Conservation (phyloP, 2,888 invertebrate species). For the Eurois occulta region DNA sequence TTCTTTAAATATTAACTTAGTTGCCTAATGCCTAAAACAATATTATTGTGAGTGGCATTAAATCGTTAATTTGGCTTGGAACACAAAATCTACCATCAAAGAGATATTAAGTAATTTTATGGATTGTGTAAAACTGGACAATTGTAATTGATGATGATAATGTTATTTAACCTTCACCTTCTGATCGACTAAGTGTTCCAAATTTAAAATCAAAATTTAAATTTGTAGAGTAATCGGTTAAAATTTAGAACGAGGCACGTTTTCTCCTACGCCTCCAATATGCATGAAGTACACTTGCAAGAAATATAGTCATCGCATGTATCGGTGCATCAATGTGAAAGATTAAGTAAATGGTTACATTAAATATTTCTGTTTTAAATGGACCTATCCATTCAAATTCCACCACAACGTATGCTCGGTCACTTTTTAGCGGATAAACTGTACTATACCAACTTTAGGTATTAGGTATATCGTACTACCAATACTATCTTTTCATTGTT, state of each 20-base stretch:
- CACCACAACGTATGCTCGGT: not conserved
- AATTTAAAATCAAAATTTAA: not conserved
- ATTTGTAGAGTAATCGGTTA: not conserved
- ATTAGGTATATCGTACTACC: not conserved
- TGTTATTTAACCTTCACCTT: not conserved
- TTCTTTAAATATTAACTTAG: too few relatives aligned
- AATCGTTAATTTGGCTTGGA: not conserved
- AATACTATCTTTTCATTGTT: not conserved
- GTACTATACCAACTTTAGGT: not conserved
- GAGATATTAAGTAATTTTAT: slow-evolving; percentile 1
- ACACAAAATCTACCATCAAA: not conserved
- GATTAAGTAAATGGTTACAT: not conserved
- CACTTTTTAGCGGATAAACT: not conserved
- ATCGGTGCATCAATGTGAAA: not conserved
- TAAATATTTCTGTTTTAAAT: not conserved
- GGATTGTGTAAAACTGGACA: not conserved
- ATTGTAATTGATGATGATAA: not conserved
- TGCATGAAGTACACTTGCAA: not conserved
- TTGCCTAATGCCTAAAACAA: not conserved
- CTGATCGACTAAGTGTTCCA: not conserved
- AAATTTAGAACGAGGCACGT: not conserved
- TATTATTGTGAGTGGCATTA: not conserved
- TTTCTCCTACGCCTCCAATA: not conserved
- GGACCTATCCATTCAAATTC: not conserved
- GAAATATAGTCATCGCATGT: not conserved